These are phyloP conservation scores for Machimus atricapillus DNA, from an alignment of 2,888 invertebrate genomes.

Conservation along the genomic window DNA sequence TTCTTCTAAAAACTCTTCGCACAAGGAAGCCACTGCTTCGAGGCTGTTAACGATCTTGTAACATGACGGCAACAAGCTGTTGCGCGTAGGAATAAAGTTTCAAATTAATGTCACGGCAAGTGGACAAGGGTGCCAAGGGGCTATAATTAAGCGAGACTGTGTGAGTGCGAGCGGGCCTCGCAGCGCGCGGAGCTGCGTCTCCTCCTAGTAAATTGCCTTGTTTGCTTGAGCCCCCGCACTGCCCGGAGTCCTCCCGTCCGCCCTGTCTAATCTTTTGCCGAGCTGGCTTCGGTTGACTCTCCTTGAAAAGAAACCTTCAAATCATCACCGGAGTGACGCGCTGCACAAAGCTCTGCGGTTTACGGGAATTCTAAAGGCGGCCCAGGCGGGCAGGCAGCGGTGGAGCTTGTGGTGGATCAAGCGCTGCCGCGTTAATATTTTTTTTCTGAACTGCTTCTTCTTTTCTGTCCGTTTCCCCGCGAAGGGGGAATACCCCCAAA, in stretches of 20 bases:
- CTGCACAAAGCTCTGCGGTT: slow-evolving; percentile 27
- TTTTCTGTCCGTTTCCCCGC: not conserved
- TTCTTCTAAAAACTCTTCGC: not conserved
- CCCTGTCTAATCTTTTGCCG: not conserved
- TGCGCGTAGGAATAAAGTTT: slow-evolving; percentile 42
- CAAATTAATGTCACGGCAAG: slow-evolving; percentile 46
- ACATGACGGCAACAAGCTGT: not conserved
- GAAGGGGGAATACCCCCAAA: not conserved
- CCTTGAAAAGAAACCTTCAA: slow-evolving; percentile 45
- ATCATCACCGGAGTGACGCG: slow-evolving; percentile 36
- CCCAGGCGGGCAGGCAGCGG: not conserved
- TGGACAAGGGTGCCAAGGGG: slow-evolving; percentile 42
- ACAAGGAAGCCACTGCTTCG: slow-evolving; percentile 42
- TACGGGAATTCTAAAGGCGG: slow-evolving; percentile 18
- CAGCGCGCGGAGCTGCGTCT: slow-evolving; percentile 38
- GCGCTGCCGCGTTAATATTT: not conserved
- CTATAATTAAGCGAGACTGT: slow-evolving; percentile 26
- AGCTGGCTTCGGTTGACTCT: slow-evolving; percentile 32
- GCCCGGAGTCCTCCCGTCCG: not conserved
- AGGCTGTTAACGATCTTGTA: not conserved
- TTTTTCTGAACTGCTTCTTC: not conserved
- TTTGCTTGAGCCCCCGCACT: slow-evolving; percentile 32
- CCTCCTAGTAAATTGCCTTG: slow-evolving; percentile 44
- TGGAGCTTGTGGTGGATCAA: not conserved
- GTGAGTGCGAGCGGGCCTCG: slow-evolving; percentile 16